Evolutionary conservation across 1,140 invertebrate species (phyloP).

Genomic region (Oreohelix idahoensis): DNA sequence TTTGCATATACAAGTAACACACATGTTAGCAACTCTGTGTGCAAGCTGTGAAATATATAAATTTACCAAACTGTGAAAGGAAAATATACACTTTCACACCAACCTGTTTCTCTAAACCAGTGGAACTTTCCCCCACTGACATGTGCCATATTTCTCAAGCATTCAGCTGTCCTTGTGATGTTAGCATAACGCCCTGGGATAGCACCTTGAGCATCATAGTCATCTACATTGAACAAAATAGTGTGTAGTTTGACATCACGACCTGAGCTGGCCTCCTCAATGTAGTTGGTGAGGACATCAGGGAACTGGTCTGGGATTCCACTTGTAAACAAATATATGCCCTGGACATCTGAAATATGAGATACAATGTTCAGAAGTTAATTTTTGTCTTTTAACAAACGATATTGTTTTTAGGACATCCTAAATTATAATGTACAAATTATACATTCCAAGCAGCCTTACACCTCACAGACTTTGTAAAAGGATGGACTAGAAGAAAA

Average conservation of each 20-base stretch:
- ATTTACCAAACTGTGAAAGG: not conserved
- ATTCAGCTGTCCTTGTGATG: slow-evolving; percentile 72
- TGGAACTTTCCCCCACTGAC: slow-evolving; percentile 70
- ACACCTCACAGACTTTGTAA: too few relatives aligned
- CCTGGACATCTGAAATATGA: slow-evolving; percentile 61
- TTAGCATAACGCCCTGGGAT: slow-evolving; percentile 73
- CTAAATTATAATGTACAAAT: too few relatives aligned
- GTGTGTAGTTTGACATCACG: slow-evolving; percentile 65
- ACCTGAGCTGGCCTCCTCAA: slow-evolving; percentile 68
- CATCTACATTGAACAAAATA: slow-evolving; percentile 73
- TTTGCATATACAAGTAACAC: too few relatives aligned
- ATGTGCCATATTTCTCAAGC: slow-evolving; percentile 70
- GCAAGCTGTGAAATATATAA: not conserved
- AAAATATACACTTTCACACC: slow-evolving; percentile 12
- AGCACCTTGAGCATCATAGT: slow-evolving; percentile 70
- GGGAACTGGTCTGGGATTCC: slow-evolving; percentile 72
- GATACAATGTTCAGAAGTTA: too few relatives aligned
- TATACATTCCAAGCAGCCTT: too few relatives aligned
- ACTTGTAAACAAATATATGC: slow-evolving; percentile 73
- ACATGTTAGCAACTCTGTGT: too few relatives aligned
- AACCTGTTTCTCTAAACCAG: slow-evolving; percentile 74
- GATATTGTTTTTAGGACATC: too few relatives aligned
- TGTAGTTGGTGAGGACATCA: slow-evolving; percentile 64
- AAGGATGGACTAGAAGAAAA: too few relatives aligned
- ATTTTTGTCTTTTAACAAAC: too few relatives aligned